Percentiles rank a stretch among this genome's conserved stretches.
Evolutionary conservation across 2,888 invertebrate species (phyloP).

Genomic region (Drosophila vallismaia): DNA sequence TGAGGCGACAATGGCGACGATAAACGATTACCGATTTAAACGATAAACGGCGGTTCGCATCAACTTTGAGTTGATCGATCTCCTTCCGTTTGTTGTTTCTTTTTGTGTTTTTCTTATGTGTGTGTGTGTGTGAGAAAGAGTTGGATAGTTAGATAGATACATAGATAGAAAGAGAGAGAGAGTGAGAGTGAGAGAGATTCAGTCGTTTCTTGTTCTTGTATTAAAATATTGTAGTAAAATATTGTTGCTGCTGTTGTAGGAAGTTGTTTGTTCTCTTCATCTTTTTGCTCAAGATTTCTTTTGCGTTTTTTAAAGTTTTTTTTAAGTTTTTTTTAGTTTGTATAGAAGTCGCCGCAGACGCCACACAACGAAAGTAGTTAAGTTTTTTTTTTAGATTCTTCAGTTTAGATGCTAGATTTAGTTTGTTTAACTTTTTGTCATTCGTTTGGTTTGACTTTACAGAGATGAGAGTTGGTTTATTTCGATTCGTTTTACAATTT

Average conservation of each 20-base stretch:
- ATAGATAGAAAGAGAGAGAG: constrained; percentile 18
- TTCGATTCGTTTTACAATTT: constrained; percentile 43
- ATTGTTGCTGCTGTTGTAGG: constrained; percentile 58
- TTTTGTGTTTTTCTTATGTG: constrained; percentile 11
- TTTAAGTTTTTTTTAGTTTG: neutral
- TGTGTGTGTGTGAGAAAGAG: constrained; percentile 34
- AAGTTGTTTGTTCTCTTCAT: constrained; percentile 36
- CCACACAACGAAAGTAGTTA: constrained; percentile 71
- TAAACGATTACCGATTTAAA: constrained; percentile 39
- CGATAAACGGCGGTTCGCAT: constrained; percentile 30
- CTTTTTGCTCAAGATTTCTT: constrained; percentile 17
- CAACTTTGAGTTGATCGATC: constrained; percentile 62
- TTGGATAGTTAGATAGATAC: constrained; percentile 42
- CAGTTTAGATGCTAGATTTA: constrained; percentile 32
- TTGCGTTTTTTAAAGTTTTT: neutral
- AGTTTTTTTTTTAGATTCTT: constrained; percentile 27
- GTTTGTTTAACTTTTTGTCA: constrained; percentile 30
- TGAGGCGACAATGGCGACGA: constrained; percentile 78
- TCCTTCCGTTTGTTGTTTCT: constrained; percentile 8
- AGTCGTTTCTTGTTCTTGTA: constrained; percentile 50
- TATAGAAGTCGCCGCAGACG: constrained; percentile 64
- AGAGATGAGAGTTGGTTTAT: constrained; percentile 43
- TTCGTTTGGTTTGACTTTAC: constrained; percentile 40
- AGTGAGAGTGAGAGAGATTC: constrained; percentile 50
- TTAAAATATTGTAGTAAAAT: constrained; percentile 72